Base-by-base conservation (phyloP, 2,888 invertebrate genomes). In the Macrosoma leucophasiata region DNA sequence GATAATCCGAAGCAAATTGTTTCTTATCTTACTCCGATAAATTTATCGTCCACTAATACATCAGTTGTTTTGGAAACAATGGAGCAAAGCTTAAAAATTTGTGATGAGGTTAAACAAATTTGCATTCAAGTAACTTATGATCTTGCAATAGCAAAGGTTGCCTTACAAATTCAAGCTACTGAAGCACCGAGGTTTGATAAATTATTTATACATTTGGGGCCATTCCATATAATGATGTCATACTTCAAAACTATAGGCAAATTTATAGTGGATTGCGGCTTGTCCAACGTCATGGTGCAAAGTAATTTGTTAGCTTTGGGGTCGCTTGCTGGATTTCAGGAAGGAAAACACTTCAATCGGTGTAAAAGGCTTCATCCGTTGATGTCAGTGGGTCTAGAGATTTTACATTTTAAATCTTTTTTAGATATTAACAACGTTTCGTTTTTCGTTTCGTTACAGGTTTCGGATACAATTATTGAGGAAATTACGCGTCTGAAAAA, bases 171-270 rank as follows among this genome's bases (percentile, higher is more conserved):
- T 17, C 49, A 55, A 41, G 14, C 21, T 14, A 22, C 22, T 13
- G 27, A 43, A 40, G 36, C 21, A 9, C 48, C 48, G 4, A 13
- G 13, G 38, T 56, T 33, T 35, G 36, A 56, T 31, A 41, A 48
- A 28, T 34, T 57, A 33, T 58, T 58, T 22, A 42, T 54, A 3
- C 46, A 54, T 36, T 42, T 55, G 4, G 51, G 51, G n/a, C 33
- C 49, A 7, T 55, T 58, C 19, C 53, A 58, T 26, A 47, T 46
- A 3, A 32, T 48, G 37, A 44, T 56, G 43, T 46, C 54, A 21
- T 56, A 37, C 21, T 58, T 55, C 24, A 57, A 50, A 49, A 53
- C 52, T 4, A 13, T 61, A 6, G 58, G 59, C n/a, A 59, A 55
- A 39, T 38, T 44, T 26, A 58, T 61, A 9, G 49, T 43, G 9